Evolutionary conservation across 1,140 invertebrate species (phyloP), one percentile per base, ranked within the genome.

Genomic region (Papilio glaucus): DNA sequence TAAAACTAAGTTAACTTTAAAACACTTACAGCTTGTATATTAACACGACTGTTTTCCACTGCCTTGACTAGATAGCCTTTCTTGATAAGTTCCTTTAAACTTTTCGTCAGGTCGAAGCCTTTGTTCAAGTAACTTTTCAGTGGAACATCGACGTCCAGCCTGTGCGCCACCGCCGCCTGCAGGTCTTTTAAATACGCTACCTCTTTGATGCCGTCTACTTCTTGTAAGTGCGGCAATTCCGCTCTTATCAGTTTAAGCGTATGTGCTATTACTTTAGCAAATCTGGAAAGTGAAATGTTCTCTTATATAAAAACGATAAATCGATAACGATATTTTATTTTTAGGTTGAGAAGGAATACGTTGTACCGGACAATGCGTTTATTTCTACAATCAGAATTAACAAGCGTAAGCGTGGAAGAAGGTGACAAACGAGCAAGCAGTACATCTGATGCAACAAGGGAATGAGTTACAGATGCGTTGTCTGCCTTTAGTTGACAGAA

Each of bases 191-290:
- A 62, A 53, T 85, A 89, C 7, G 77, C 72, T 0, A 86, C 33
- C 0, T 86, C 74, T 13, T 72, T 85, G 29, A 92, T 72, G 0
- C 89, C 89, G 1, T 79, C 72, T 4, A 91, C 67, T 74, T 91
- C 87, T 39, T 87, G 82, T 0, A 92, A 73, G 38, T 92, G 84
- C 0, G 90, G 89, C 10, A 89, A 18, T 41, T 89, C 78, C 6
- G 88, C 79, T 63, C 82, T 72, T 1, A 91, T 53, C 0, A 92
- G 45, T 63, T 77, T 84, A 0, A 75, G 63, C 6, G 84, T 83
- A 15, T 82, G 77, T 6, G 87, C 68, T 12, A 88, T 18, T 9
- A 92, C 82, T 76, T 79, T 78, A 0, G 81, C 61, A 24, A 88
- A 85, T 75, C 90, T 92, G 76, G 29, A 81, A 82, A 18, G 61